Conservation (phyloP, 2,113 vertebrate genomes). For the Nestor notabilis region DNA sequence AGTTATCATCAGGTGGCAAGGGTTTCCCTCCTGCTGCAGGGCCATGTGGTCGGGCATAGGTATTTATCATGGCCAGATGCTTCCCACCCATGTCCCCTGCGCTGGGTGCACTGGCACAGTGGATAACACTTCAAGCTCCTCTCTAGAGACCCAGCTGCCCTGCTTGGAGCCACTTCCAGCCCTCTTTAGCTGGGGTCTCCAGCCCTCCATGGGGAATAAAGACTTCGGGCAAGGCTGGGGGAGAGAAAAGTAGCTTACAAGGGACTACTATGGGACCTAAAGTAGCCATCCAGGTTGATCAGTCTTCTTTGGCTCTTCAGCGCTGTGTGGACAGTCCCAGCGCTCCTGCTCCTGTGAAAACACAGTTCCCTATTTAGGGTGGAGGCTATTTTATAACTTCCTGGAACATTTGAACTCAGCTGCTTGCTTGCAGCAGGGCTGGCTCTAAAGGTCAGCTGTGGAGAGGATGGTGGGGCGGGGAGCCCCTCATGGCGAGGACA, state of each 20-base stretch:
- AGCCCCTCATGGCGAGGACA: fast-evolving
- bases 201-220: not conserved
- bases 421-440: not conserved
- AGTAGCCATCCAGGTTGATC: not conserved
- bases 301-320: not conserved
- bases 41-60: not conserved
- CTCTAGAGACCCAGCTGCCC: not conserved
- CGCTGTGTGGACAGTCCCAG: fast-evolving
- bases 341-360: not conserved
- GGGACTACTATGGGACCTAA: not conserved
- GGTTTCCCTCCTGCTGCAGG: not conserved
- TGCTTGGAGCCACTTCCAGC: not conserved
- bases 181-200: not conserved
- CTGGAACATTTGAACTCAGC: constrained; percentile 49
- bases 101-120: not conserved
- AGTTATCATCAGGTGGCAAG: not conserved
- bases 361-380: constrained; percentile 12
- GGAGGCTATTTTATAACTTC: constrained; percentile 51
- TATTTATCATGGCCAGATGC: not conserved
- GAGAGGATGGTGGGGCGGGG: fast-evolving
- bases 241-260: not conserved
- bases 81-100: not conserved
- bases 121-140: not conserved
- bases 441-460: not conserved
- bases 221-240: not conserved